Percentiles rank a stretch among this genome's conserved stretches.
Evolutionary conservation across 1,140 invertebrate genomes (phyloP).

Genomic region (Zeugodacus cucurbitae): DNA sequence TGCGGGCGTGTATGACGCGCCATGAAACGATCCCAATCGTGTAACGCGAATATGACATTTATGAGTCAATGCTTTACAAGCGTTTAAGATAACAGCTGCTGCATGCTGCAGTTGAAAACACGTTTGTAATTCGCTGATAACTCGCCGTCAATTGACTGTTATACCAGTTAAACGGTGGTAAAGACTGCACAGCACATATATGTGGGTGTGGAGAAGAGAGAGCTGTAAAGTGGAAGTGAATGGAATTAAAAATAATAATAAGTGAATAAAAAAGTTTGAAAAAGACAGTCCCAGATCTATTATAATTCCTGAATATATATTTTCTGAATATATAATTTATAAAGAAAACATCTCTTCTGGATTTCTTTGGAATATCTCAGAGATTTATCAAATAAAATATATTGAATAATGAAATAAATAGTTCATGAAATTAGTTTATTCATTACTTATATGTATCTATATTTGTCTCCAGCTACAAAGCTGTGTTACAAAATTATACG

Average conservation of each 20-base stretch:
- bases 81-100: neutral
- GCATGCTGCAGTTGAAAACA: neutral
- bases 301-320: neutral
- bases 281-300: neutral
- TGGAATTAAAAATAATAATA: neutral
- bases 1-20: neutral
- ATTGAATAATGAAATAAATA: no score
- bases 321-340: no score
- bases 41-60: conserved; percentile 1
- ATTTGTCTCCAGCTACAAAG: neutral
- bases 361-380: no score
- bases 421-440: neutral
- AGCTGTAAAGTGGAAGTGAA: neutral
- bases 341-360: no score
- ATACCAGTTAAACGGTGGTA: neutral
- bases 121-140: neutral
- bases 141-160: neutral
- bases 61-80: neutral
- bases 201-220: neutral
- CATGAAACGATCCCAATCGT: neutral
- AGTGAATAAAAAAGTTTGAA: neutral
- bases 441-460: neutral
- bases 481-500: neutral
- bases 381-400: no score
- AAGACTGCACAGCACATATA: neutral